Evolutionary conservation across 2,113 vertebrate genomes (phyloP).

Genomic region (Lophotis ruficrista): DNA sequence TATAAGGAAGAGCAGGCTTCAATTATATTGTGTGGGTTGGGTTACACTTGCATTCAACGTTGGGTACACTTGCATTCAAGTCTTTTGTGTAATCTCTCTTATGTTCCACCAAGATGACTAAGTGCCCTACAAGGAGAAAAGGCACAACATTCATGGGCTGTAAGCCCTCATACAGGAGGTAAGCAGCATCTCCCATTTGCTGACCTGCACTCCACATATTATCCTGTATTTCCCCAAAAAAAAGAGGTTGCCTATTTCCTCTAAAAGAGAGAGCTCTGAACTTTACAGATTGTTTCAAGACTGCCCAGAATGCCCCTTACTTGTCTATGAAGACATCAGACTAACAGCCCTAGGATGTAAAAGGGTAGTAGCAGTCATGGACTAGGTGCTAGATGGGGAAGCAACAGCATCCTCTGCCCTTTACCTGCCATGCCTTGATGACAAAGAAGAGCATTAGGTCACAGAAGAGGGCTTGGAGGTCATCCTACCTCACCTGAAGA

Average conservation of each 20-base stretch:
- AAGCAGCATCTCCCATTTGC: background rate
- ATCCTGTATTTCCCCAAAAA: background rate
- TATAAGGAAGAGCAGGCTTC: background rate
- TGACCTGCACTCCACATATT: background rate
- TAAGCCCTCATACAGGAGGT: background rate
- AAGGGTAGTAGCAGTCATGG: background rate
- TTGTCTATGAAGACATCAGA: background rate
- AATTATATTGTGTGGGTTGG: background rate
- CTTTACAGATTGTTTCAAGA: background rate
- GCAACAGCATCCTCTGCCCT: background rate
- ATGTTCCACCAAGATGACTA: background rate
- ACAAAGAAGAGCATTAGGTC: background rate
- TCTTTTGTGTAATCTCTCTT: background rate
- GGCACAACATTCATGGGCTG: background rate
- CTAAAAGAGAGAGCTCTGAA: background rate
- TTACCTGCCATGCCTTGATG: background rate
- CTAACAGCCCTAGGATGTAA: background rate
- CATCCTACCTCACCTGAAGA: background rate
- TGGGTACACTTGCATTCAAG: background rate
- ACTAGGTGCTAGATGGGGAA: background rate
- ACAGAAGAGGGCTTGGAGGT: background rate
- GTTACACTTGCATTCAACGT: background rate
- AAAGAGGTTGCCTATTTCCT: background rate
- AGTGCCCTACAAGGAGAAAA: background rate
- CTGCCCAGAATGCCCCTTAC: background rate